Conservation (phyloP, 2,797 vertebrate species). For the Triplophysa bombifrons region DNA sequence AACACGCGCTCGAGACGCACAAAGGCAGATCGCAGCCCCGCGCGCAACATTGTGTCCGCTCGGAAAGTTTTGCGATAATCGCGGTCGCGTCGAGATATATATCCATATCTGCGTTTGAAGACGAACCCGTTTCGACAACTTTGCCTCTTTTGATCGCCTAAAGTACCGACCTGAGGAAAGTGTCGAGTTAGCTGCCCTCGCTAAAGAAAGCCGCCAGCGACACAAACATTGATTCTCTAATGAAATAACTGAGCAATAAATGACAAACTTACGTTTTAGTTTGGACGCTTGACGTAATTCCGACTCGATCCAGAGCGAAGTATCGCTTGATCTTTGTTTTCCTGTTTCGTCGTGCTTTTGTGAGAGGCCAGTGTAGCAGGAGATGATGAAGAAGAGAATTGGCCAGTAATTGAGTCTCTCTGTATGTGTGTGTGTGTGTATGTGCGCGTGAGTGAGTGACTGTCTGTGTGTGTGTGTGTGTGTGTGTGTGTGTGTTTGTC, state of each 20-base stretch:
- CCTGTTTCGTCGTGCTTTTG: constrained; percentile 76
- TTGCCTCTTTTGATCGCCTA: constrained; percentile 63
- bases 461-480: constrained; percentile 62
- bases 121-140: constrained; percentile 59
- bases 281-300: constrained; percentile 81
- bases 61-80: constrained; percentile 50
- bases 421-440: constrained; percentile 68
- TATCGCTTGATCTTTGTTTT: constrained; percentile 74
- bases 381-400: constrained; percentile 87
- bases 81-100: constrained; percentile 6
- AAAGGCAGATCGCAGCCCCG: constrained; percentile 75
- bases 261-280: constrained; percentile 78
- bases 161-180: constrained; percentile 67
- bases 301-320: constrained; percentile 69
- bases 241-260: constrained; percentile 67
- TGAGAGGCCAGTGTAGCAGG: constrained; percentile 78
- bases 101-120: background rate
- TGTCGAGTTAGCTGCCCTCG: constrained; percentile 60
- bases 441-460: constrained; percentile 56
- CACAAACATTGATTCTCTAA: constrained; percentile 69
- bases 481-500: constrained; percentile 85
- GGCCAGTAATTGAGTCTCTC: constrained; percentile 85
- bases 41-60: constrained; percentile 57
- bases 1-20: constrained; percentile 69
- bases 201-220: constrained; percentile 65